Evolutionary conservation across 2,888 invertebrate genomes (phyloP).

Genomic region (Crocallis elinguaria): DNA sequence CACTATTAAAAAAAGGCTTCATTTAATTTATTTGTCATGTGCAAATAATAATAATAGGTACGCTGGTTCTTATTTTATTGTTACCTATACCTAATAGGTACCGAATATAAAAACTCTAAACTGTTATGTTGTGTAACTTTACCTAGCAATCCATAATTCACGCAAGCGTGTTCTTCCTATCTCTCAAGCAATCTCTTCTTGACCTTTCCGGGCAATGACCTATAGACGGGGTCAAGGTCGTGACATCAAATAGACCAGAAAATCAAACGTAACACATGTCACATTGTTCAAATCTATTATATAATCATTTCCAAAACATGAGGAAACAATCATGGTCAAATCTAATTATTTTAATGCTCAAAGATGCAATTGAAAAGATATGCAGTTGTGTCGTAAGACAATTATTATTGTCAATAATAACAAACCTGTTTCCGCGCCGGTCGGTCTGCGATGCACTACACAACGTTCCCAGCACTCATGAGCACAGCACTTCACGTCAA

Average conservation of each 20-base stretch:
- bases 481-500: constrained; percentile 51
- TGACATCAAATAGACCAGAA: constrained; percentile 20
- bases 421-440: constrained; percentile 52
- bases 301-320: neutral
- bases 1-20: too few relatives aligned
- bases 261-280: neutral
- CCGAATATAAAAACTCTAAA: too few relatives aligned
- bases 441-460: constrained; percentile 39
- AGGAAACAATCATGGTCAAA: neutral
- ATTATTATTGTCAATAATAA: constrained; percentile 27
- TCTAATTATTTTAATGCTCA: too few relatives aligned
- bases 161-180: neutral
- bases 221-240: constrained; percentile 51
- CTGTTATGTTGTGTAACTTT: too few relatives aligned
- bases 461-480: constrained; percentile 48
- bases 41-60: too few relatives aligned
- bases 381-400: neutral
- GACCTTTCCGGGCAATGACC: constrained; percentile 43
- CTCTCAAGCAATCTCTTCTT: neutral
- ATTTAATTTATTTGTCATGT: too few relatives aligned
- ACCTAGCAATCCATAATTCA: neutral
- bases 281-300: neutral
- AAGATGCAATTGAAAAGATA: too few relatives aligned
- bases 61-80: too few relatives aligned
- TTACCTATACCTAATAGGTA: too few relatives aligned